Evolutionary conservation across 2,888 invertebrate genomes (phyloP).

Genomic region (Trissolcus japonicus): DNA sequence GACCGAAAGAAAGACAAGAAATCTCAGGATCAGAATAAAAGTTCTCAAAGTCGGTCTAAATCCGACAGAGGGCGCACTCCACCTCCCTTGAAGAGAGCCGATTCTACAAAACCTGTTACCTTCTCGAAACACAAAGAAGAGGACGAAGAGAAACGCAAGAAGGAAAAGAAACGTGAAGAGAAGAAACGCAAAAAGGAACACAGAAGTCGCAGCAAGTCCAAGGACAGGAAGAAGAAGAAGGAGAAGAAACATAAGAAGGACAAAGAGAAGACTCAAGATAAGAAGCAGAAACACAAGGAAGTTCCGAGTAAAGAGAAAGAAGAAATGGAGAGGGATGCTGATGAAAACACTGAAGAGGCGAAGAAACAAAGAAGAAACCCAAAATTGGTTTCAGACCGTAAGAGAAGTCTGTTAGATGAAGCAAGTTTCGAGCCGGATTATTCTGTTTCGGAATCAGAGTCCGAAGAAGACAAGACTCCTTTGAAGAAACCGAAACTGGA

Average conservation of each 20-base stretch:
- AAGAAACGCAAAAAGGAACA: constrained; percentile 73
- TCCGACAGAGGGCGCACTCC: constrained; percentile 63
- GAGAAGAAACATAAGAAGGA: constrained; percentile 78
- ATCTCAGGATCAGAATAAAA: constrained; percentile 56
- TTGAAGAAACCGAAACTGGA: constrained; percentile 64
- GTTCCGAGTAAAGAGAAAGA: constrained; percentile 62
- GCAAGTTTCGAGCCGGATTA: constrained; percentile 86
- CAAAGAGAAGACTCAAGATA: constrained; percentile 71
- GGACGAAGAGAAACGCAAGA: constrained; percentile 69
- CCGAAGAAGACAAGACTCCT: constrained; percentile 77
- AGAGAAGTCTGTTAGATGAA: constrained; percentile 84
- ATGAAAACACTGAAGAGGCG: constrained; percentile 60
- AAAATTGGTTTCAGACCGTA: constrained; percentile 78
- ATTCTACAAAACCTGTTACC: constrained; percentile 58
- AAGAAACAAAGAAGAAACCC: constrained; percentile 70
- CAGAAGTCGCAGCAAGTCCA: constrained; percentile 70
- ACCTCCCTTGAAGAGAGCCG: constrained; percentile 64
- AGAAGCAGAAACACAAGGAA: constrained; percentile 73
- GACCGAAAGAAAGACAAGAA: constrained; percentile 69
- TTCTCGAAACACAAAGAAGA: constrained; percentile 66
- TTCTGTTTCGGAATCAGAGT: constrained; percentile 82
- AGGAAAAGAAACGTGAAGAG: constrained; percentile 75
- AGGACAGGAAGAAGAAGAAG: constrained; percentile 72
- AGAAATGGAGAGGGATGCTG: constrained; percentile 7
- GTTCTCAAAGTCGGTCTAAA: constrained; percentile 37